Evolutionary conservation across 2,888 invertebrate genomes (phyloP), one percentile per base, ranked within the genome.

Genomic region (Scaeva pyrastri): DNA sequence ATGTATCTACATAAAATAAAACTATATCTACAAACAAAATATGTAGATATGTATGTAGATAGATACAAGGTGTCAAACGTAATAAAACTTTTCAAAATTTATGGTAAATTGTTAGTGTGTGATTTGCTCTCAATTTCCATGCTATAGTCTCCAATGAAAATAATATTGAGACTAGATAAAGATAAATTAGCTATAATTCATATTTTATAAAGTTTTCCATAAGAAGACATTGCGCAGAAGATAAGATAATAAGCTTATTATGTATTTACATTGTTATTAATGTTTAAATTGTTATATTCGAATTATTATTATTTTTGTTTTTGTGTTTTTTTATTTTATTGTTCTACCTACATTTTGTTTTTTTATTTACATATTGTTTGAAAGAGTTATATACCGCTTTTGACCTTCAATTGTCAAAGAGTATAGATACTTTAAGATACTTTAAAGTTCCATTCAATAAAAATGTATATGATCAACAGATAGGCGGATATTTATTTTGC

Each of bases 141-240:
- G 2, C 2, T 50, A 12, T 48, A 0, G 21, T 21, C 12, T 39
- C 2, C 1, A 12, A 50, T 21, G 50, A n/a, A 11, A 7, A 31
- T 55, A 31, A 23, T 1, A n/a, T 12, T 39, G 10, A 12, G 10
- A 39, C 39, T 10, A 45, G 1, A 45, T 45, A 50, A 1, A 21
- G 12, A 14, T 21, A 21, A 6, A 21, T 50, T 21, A 2, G 21
- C 21, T 19, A n/a, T 39, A 12, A 19, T 21, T 36, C 36, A 48
- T 50, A 66, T 50, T 48, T 66, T 66, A 31, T 66, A 48, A 50
- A 66, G 19, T 66, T 66, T 66, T 66, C 66, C 66, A 14, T 66
- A 66, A 66, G 3, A 50, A 19, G 31, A 31, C 31, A 31, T 31
- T 8, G 8, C 31, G 8, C 8, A 5, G 8, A 50, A 16, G 66